Base-by-base conservation (phyloP, 2,113 vertebrate genomes). In the Reinhardtius hippoglossoides region DNA sequence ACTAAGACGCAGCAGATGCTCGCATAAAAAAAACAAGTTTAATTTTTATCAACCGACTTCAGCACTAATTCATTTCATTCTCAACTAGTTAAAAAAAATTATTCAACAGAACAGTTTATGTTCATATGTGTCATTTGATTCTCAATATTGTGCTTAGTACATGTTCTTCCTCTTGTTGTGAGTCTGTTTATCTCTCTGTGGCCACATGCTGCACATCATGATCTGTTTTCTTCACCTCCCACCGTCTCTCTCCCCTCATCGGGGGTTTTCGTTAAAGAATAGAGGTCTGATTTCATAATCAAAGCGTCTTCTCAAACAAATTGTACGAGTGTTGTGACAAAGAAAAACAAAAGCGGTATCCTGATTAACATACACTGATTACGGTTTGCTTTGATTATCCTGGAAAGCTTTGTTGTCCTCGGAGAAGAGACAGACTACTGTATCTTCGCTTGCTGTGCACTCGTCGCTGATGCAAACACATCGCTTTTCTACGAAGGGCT, bases 241-340 rank as follows among this genome's bases (percentile, higher is more conserved):
- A 13, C 42, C 18, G 18, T 13, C 50, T 52, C 8, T 20, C 18
- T n/a, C 26, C 26, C 7, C 73, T 87, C 77, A 87, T 89, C 83
- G 78, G 50, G 56, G 78, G 65, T 71, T 40, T 66, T 40, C 42
- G 68, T 83, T 84, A 66, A 82, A 86, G 86, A 91, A 88, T 74
- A 86, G 68, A 72, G n/a, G 58, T 62, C 68, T 89, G 77, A 91
- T 91, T 90, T 85, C 24, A 73, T 89, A 78, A 84, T 84, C 68
- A 67, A 46, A 71, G 57, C 2, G 0, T 65, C 52, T 74, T 70
- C 21, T 71, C 42, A 54, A 44, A 67, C 57, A 40, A 16, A 71
- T 74, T 78, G 65, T 52, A 40, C 9, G 18, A 42, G 54, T 35
- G 18, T 54, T 69, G 58, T 16, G 7, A 75, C 65, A 52, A 20